These are phyloP conservation scores for Stenodera caucasica DNA, from an alignment of 2,888 invertebrate species.

Conservation along the genomic window DNA sequence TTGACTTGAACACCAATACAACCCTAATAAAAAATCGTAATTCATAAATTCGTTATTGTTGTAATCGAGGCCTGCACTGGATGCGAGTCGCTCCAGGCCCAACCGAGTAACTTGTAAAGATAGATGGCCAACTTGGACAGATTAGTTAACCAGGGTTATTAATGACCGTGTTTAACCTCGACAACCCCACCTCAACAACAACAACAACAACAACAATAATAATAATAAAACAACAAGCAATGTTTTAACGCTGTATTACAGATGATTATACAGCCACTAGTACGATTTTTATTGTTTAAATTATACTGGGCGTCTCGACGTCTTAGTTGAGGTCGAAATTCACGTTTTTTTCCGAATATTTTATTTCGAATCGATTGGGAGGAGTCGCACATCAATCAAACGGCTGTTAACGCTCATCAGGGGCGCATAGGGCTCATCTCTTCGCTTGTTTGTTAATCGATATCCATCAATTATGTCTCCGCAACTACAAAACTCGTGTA, in stretches of 20 bases:
- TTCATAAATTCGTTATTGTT: constrained; percentile 22
- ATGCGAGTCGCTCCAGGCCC: constrained; percentile 46
- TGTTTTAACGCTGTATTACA: constrained; percentile 57
- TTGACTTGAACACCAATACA: constrained; percentile 5
- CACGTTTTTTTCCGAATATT: not conserved
- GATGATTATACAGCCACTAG: constrained; percentile 45
- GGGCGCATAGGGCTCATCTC: constrained; percentile 36
- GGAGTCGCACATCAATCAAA: constrained; percentile 52
- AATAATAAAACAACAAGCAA: no score
- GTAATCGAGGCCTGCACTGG: constrained; percentile 41
- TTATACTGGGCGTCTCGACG: constrained; percentile 12
- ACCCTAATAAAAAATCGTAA: constrained; percentile 11
- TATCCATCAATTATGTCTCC: constrained; percentile 44
- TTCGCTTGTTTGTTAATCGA: constrained; percentile 42
- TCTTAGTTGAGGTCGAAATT: not conserved
- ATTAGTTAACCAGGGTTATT: constrained; percentile 66
- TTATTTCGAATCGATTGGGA: constrained; percentile 5
- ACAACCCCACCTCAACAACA: constrained; percentile 54
- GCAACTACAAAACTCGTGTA: constrained; percentile 26
- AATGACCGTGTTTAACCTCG: constrained; percentile 66
- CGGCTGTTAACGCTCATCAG: constrained; percentile 52
- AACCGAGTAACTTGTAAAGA: constrained; percentile 57
- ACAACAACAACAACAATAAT: constrained; percentile 45
- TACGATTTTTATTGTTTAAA: constrained; percentile 19
- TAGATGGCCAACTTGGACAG: constrained; percentile 61